Evolutionary conservation across 2,888 invertebrate species (phyloP).

Genomic region (Creontiades dilutus): DNA sequence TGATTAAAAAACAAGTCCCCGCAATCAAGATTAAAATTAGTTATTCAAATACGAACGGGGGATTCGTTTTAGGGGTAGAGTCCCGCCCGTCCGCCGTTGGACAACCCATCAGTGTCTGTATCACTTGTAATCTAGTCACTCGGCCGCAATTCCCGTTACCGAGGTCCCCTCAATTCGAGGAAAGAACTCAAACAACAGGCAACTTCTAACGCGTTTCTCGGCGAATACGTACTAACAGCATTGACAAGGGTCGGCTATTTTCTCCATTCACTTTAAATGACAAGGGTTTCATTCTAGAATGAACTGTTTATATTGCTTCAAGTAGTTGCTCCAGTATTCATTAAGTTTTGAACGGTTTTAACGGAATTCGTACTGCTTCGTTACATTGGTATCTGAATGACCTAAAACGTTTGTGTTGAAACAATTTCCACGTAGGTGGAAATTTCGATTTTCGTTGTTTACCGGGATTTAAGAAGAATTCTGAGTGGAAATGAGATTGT

Average conservation of each 20-base stretch:
- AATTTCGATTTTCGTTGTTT: too few species aligned
- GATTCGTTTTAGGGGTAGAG: constrained; percentile 34
- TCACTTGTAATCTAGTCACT: constrained; percentile 40
- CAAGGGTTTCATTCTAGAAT: too few species aligned
- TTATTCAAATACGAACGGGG: constrained; percentile 48
- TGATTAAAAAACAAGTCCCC: constrained; percentile 54
- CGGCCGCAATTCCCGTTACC: neutral
- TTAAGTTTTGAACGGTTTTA: too few species aligned
- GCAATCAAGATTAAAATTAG: constrained; percentile 49
- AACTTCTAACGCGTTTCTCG: neutral
- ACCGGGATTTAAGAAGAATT: too few species aligned
- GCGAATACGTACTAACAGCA: neutral
- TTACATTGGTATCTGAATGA: too few species aligned
- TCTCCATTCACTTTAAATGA: too few species aligned
- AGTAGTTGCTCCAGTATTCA: too few species aligned
- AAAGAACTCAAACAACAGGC: constrained; percentile 33
- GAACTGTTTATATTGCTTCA: too few species aligned
- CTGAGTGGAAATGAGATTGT: too few species aligned
- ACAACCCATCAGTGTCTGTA: constrained; percentile 31
- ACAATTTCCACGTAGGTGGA: too few species aligned
- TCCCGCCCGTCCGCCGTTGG: neutral
- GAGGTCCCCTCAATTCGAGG: neutral
- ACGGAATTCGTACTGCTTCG: too few species aligned
- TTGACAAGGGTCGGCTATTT: neutral
- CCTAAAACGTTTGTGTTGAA: too few species aligned